Evolutionary conservation across 2,113 vertebrate genomes (phyloP), one percentile per base, ranked within the genome.

Genomic region (Oceanites oceanicus): DNA sequence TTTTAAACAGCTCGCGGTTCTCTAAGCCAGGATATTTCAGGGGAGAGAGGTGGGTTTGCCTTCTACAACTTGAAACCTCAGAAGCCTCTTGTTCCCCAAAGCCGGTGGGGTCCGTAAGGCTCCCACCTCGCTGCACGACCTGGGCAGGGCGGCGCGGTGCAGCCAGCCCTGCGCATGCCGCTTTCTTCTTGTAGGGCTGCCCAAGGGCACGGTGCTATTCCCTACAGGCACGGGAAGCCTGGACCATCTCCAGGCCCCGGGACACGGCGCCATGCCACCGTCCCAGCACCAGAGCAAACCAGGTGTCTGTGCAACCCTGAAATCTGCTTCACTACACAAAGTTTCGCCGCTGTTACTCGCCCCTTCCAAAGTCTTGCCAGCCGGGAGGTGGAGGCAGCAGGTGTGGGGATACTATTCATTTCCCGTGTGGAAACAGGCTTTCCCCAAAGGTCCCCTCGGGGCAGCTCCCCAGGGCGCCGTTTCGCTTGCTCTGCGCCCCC

Each of bases 121-220:
- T 86, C 61, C 67, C 34, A 5, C 45, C 26, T 16, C 11, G 3
- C 76, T 62, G 36, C 6, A 30, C 42, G 53, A 8, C 27, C 10
- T 9, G 38, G n/a, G 50, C 38, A 85, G 26, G 34, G 22, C 26
- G 18, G 5, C 4, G 1, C 0, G 0, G 30, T 5, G 22, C 65
- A 52, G 30, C 5, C 65, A 65, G 49, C 44, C 42, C 63, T 40
- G 9, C 3, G 2, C 56, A 38, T 36, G 6, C 7, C 1, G 0
- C 23, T 26, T 26, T 30, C 36, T 15, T 66, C 4, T 20, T 38
- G 45, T 7, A 53, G 59, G 65, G 22, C 32, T 86, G 70, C 15
- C 62, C 50, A 20, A 40, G 68, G 65, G 47, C n/a, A 53, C 3
- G 1, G 47, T 2, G 11, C 2, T 59, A 44, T 58, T 47, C 55